Conservation (phyloP, 2,888 invertebrate genomes). For the Polydrusus cervinus region DNA sequence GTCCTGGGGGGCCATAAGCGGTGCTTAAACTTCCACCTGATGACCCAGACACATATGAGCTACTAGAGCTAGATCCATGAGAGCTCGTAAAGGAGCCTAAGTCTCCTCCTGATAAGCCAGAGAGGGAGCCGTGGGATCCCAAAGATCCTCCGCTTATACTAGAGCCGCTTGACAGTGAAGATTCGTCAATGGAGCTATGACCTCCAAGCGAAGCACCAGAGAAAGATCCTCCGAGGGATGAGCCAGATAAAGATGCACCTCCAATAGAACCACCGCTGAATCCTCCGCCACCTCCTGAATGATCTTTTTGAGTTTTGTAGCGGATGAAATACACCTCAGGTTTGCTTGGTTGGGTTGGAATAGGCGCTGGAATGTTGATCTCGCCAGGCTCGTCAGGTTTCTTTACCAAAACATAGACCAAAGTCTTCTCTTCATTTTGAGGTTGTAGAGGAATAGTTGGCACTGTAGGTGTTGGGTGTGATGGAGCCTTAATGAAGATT, state of each 20-base stretch:
- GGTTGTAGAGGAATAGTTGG: constrained; percentile 86
- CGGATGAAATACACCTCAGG: constrained; percentile 94
- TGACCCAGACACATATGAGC: constrained; percentile 48
- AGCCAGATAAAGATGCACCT: constrained; percentile 48
- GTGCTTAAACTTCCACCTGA: constrained; percentile 58
- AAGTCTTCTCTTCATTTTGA: constrained; percentile 89
- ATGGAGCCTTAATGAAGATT: constrained; percentile 59
- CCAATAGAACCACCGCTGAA: constrained; percentile 61
- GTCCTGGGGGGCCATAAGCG: constrained; percentile 68
- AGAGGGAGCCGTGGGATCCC: constrained; percentile 15
- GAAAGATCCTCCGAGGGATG: constrained; percentile 31
- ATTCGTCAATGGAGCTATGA: constrained; percentile 8
- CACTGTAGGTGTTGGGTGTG: constrained; percentile 80
- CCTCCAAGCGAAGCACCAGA: constrained; percentile 42
- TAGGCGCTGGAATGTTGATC: constrained; percentile 83
- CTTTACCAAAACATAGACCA: constrained; percentile 92
- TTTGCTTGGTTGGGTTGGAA: constrained; percentile 89
- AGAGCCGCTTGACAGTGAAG: constrained; percentile 23
- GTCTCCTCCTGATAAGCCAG: constrained; percentile 34
- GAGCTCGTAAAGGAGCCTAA: constrained; percentile 42
- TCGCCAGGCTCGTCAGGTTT: constrained; percentile 90
- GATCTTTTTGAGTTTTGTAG: constrained; percentile 82
- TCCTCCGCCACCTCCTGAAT: constrained; percentile 25
- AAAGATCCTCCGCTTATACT: constrained; percentile 31
- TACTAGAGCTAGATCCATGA: constrained; percentile 47